Percentiles rank a stretch among this genome's conserved stretches.
Conservation (phyloP, 2,113 vertebrate genomes). For the Heterocephalus glaber region DNA sequence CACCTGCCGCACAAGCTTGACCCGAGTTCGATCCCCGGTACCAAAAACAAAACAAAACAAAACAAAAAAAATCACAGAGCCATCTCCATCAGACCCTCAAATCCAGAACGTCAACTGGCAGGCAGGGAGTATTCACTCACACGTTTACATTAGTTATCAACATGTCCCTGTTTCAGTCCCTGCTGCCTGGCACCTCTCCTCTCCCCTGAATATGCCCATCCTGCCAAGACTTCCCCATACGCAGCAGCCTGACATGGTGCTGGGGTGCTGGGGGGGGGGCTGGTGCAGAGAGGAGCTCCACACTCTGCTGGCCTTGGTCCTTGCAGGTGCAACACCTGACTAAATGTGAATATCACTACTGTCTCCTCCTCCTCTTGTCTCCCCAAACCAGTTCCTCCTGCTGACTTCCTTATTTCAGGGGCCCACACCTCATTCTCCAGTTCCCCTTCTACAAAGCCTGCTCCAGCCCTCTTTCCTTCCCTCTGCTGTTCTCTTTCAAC, state of each 20-base stretch:
- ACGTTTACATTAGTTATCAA: neutral
- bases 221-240: neutral
- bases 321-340: neutral
- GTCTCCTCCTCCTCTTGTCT: neutral
- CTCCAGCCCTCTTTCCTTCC: neutral
- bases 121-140: neutral
- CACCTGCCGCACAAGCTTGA: too few relatives aligned
- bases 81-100: neutral
- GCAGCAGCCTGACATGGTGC: neutral
- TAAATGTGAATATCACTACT: neutral
- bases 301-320: neutral
- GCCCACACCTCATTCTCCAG: neutral
- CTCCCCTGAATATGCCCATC: neutral
- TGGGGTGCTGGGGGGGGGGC: too few relatives aligned
- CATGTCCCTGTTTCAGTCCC: neutral
- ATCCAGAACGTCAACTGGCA: neutral
- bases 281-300: neutral
- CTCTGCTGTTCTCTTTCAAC: neutral
- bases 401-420: slow-evolving; percentile 65
- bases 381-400: slow-evolving; percentile 65
- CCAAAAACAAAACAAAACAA: too few relatives aligned
- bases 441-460: neutral
- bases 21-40: too few relatives aligned
- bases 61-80: neutral
- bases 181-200: neutral